Percentiles rank a stretch among this genome's conserved stretches.
These are phyloP conservation scores for Lasioglossum villosulum DNA, from an alignment of 2,888 invertebrate species.

Conservation along the genomic window DNA sequence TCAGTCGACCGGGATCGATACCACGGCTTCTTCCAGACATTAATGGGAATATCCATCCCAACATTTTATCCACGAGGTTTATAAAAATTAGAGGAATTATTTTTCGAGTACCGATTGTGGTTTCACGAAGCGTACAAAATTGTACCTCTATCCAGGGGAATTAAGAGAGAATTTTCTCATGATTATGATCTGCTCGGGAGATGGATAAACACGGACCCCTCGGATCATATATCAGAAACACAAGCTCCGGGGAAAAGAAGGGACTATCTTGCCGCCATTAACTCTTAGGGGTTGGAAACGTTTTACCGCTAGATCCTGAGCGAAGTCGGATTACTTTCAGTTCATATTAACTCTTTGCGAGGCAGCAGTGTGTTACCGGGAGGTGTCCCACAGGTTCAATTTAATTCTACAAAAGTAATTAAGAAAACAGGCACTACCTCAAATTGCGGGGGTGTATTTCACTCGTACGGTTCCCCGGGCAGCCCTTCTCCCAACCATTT, in stretches of 20 bases:
- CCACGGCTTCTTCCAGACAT: not conserved
- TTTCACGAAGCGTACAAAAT: not conserved
- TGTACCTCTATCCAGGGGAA: not conserved
- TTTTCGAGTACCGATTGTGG: not conserved
- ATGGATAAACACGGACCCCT: not conserved
- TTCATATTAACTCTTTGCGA: slow-evolving; percentile 49
- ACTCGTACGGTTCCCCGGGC: slow-evolving; percentile 19
- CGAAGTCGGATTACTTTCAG: slow-evolving; percentile 52
- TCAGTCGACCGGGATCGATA: slow-evolving; percentile 1
- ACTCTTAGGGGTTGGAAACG: slow-evolving; percentile 40
- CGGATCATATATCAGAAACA: slow-evolving; percentile 27
- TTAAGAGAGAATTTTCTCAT: not conserved
- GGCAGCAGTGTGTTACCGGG: not conserved
- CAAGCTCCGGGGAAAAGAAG: slow-evolving; percentile 33
- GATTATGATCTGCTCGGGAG: not conserved
- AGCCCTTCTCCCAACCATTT: slow-evolving; percentile 3
- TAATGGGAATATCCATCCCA: not conserved
- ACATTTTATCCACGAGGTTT: not conserved
- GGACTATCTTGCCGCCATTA: slow-evolving; percentile 31
- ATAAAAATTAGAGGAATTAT: not conserved
- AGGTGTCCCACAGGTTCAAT: slow-evolving; percentile 32
- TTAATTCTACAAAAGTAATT: slow-evolving; percentile 56
- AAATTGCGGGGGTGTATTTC: slow-evolving; percentile 43
- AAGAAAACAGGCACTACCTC: slow-evolving; percentile 49
- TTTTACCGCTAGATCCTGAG: slow-evolving; percentile 31